Conservation (phyloP, 2,113 vertebrate species). For the Galemys pyrenaicus region DNA sequence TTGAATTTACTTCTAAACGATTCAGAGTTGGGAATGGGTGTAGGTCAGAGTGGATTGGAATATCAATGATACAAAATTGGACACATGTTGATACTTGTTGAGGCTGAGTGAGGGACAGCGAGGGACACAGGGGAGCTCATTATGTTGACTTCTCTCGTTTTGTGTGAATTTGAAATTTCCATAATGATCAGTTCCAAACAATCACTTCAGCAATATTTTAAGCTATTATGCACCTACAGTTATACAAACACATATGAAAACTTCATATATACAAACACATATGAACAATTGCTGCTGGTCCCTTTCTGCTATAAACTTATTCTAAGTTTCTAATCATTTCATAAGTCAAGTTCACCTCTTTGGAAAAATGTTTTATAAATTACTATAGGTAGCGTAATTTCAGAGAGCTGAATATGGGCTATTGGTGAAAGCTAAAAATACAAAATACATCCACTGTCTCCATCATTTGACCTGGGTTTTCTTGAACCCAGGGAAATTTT, state of each 20-base stretch:
- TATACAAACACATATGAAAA: neutral
- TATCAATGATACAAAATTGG: neutral
- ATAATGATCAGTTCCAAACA: neutral
- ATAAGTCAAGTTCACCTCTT: neutral
- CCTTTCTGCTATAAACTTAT: neutral
- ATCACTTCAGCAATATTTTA: neutral
- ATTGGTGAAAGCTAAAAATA: neutral
- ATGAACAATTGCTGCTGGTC: neutral
- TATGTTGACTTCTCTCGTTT: neutral
- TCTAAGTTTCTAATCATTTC: neutral
- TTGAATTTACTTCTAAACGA: neutral
- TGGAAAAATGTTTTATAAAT: neutral
- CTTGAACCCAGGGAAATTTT: neutral
- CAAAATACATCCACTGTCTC: neutral
- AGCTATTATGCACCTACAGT: neutral
- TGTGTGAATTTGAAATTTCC: slow-evolving; percentile 2
- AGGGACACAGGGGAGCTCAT: neutral
- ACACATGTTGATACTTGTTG: neutral
- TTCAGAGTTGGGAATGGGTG: neutral
- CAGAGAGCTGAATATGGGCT: neutral
- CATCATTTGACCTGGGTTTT: neutral
- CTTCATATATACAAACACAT: too few relatives aligned
- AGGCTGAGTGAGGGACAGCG: neutral
- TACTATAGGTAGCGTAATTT: neutral
- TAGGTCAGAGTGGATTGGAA: neutral